Evolutionary conservation across 2,888 invertebrate species (phyloP), one percentile per base, ranked within the genome.

Genomic region (Morpho helenor): DNA sequence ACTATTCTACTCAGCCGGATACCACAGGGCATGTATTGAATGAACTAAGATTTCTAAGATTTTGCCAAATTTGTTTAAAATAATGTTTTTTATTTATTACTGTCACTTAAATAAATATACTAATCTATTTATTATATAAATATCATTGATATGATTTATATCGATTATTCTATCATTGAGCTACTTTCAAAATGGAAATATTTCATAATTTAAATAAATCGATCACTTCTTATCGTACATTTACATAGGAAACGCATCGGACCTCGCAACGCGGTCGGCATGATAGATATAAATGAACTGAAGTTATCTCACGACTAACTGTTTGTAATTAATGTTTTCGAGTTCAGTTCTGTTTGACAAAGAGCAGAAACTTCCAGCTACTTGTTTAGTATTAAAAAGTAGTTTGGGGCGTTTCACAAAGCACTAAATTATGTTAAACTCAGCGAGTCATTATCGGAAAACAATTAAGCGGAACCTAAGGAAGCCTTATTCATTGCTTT

Each of bases 371-470:
- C 55, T 52, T 59, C 50, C 52, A 62, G 53, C 59, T 54, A 43
- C 51, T 53, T 56, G 52, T 62, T 61, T 42, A 44, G 52, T 58
- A 55, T 59, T 59, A 62, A 59, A 61, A 53, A 62, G 46, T 50
- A 57, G 54, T 61, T 61, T 39, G 2, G 51, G 52, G 48, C 47
- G 44, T 44, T 54, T 60, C 46, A 51, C 54, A 48, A 54, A 59
- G 57, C 57, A 54, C 49, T 69, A 66, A 69, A 64, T 63, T 65
- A 66, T 61, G 48, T 66, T 63, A 64, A 68, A 65, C 65, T 67
- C 61, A 56, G 61, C 61, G 63, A 67, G 65, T 67, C 67, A 64
- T 68, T 71, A 71, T 71, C 65, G 68, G 68, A 67, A 69, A 71
- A 66, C 66, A 66, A 69, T 71, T 71, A 68, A 65, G 67, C 62